A percentile compares a stretch with the other conserved stretches of the same genome.
Evolutionary conservation across 2,888 invertebrate species (phyloP).

Genomic region (Drosophila borborema): DNA sequence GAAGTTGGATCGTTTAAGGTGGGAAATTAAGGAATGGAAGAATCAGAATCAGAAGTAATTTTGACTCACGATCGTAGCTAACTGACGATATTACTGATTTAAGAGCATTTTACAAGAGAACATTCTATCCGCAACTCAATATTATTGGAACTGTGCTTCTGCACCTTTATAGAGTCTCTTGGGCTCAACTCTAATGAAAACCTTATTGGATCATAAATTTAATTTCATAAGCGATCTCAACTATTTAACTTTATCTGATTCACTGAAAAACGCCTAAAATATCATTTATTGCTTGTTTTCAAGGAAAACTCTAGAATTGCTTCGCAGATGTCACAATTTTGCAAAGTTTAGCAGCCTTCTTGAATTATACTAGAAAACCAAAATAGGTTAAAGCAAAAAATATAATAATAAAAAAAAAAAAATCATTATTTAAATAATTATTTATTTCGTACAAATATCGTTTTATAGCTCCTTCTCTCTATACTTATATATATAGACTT

Average conservation of each 20-base stretch:
- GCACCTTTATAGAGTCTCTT: not conserved
- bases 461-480: constrained; percentile 18
- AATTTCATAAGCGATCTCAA: not conserved
- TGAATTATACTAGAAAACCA: constrained; percentile 62
- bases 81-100: not conserved
- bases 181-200: not conserved
- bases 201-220: not conserved
- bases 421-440: constrained; percentile 11
- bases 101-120: not conserved
- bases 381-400: constrained; percentile 14
- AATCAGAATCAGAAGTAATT: no score
- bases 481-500: constrained; percentile 2
- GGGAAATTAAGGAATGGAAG: no score
- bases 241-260: not conserved
- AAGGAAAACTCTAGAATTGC: not conserved
- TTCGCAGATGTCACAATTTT: not conserved
- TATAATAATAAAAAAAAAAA: constrained; percentile 23
- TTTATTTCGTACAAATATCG: constrained; percentile 21
- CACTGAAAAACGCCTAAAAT: not conserved
- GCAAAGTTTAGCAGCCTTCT: constrained; percentile 28
- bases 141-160: not conserved
- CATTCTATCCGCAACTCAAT: not conserved
- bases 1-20: no score
- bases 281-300: not conserved
- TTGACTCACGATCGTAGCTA: no score